Base-by-base conservation (phyloP, 2,888 invertebrate species). In the Lasioglossum malachurum region DNA sequence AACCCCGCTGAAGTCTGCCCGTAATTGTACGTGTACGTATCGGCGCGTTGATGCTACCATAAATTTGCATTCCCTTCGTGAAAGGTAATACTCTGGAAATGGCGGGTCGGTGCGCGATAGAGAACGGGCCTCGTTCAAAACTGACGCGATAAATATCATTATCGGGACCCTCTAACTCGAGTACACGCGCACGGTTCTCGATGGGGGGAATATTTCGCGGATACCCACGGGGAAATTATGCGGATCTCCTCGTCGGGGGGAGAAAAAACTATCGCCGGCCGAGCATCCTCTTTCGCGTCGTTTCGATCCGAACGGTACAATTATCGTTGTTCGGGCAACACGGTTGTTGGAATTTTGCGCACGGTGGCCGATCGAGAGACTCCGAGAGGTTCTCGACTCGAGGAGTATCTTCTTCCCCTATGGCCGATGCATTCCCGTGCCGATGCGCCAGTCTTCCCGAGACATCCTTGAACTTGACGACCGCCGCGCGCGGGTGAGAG, bases 391-490 rank as follows among this genome's bases (percentile, higher is more conserved):
- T 46, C 46, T 46, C 46, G 14, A 7, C 41, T 35, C 57, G n/a
- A n/a, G 60, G 72, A 46, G 23, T 49, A 74, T 46, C 53, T 74
- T 71, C 71, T 41, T 69, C 69, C 35, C 69, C 69, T 27, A 16
- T 38, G 67, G 60, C 44, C 19, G 57, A 60, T 31, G 38, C 38
- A 64, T 64, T 35, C 64, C 19, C 19, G 64, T n/a, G 31, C 31
- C 73, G 80, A 23, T 46, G 41, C 71, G 76, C 75, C 72, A 73
- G 76, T 74, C 80, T 81, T 19, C 72, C 57, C 77, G 44, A 46
- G 74, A 83, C 90, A 90, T 90, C 91, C 91, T 91, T 91, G 91
- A 91, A 91, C 91, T 91, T 91, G 91, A 88, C 75, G 78, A 82
- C 78, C 82, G 75, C 14, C 41, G 38, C 14, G 80, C 14, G 80